These are phyloP conservation scores for Megalurothrips usitatus DNA, from an alignment of 2,888 invertebrate species.

Conservation along the genomic window DNA sequence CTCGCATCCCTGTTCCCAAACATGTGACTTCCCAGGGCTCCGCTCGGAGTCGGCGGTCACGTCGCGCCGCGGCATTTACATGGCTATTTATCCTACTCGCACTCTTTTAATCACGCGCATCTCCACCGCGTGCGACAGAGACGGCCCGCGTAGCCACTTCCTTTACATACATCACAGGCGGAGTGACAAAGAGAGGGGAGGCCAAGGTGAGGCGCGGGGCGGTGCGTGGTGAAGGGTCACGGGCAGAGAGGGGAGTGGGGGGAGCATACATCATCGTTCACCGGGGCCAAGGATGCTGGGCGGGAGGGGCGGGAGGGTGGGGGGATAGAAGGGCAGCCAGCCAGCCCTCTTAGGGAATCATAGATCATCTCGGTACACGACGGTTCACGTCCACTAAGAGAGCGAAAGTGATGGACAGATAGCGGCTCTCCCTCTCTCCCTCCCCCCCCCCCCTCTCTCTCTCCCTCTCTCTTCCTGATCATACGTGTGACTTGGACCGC, in stretches of 20 bases:
- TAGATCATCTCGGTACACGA: constrained; percentile 11
- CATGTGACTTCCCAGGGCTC: too few species aligned
- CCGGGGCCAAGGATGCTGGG: not conserved
- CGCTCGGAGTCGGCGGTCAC: not conserved
- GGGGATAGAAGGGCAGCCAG: not conserved
- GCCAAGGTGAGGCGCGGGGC: not conserved
- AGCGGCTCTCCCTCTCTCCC: not conserved
- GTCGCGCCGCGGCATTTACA: not conserved
- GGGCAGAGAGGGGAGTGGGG: not conserved
- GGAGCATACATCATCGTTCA: not conserved
- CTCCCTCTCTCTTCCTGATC: not conserved
- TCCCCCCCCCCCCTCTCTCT: not conserved
- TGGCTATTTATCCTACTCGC: not conserved
- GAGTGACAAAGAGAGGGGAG: not conserved
- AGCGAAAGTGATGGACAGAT: not conserved
- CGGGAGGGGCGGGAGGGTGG: not conserved
- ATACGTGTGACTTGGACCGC: not conserved
- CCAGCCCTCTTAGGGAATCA: not conserved
- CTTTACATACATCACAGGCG: not conserved
- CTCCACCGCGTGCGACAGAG: not conserved
- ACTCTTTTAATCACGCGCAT: constrained; percentile 11
- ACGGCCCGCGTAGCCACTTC: not conserved
- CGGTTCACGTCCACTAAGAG: constrained; percentile 2
- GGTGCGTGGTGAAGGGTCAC: not conserved
- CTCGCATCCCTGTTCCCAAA: too few species aligned